Evolutionary conservation across 2,797 vertebrate genomes (phyloP).

Genomic region (Mus spretus): DNA sequence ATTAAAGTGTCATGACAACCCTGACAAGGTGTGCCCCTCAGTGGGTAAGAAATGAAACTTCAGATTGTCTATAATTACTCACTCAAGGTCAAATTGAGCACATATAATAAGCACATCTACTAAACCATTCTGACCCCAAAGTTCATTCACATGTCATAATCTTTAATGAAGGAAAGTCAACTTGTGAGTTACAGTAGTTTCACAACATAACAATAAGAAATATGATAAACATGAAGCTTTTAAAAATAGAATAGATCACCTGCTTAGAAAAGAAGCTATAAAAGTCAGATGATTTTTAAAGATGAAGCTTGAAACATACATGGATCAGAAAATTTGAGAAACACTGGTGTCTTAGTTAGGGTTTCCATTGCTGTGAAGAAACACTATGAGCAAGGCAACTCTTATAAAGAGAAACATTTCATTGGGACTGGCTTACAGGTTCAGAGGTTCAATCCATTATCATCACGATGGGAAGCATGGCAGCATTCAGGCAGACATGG

Average conservation of each 20-base stretch:
- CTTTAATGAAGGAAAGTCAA: not conserved
- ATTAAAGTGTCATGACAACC: not conserved
- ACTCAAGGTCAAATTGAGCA: not conserved
- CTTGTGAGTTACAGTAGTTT: not conserved
- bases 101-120: not conserved
- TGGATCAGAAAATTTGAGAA: not conserved
- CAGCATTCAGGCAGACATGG: not conserved
- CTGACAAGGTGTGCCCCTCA: not conserved
- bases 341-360: not conserved
- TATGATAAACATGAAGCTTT: not conserved
- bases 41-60: constrained; percentile 1
- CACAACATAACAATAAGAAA: not conserved
- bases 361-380: not conserved
- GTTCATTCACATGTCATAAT: not conserved
- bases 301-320: not conserved
- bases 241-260: not conserved
- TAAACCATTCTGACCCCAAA: not conserved
- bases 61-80: not conserved
- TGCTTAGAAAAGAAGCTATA: not conserved
- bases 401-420: not conserved
- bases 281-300: not conserved
- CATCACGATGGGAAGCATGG: not conserved
- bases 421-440: not conserved
- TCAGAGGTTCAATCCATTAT: not conserved
- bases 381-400: not conserved